A percentile compares a stretch with the other conserved stretches of the same genome.
phyloP scores from a whole-genome alignment of 2,797 vertebrate genomes.

The Rhadinocentrus ornatus region DNA sequence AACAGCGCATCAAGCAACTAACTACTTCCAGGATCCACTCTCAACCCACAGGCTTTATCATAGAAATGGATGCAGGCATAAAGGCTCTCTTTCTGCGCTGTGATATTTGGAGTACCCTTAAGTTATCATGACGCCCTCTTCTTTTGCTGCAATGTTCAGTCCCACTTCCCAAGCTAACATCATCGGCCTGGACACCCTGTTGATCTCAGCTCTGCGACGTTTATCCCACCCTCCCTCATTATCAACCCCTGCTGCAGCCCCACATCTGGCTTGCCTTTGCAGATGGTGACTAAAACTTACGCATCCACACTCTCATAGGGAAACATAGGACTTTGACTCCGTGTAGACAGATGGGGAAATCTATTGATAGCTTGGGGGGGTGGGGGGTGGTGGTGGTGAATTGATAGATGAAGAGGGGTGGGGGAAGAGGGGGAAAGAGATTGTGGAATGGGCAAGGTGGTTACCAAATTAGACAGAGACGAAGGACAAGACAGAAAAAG shows the following conservation, averaged over 20 bases:
- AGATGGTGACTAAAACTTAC: conserved; percentile 62
- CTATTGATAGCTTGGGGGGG: conserved; percentile 44
- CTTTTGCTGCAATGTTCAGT: conserved; percentile 11
- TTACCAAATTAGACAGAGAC: conserved; percentile 77
- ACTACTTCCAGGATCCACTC: neutral
- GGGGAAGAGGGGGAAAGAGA: conserved; percentile 51
- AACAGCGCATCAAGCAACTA: neutral
- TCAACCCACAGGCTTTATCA: conserved; percentile 9
- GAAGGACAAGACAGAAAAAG: conserved; percentile 71
- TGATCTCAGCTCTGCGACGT: conserved; percentile 40
- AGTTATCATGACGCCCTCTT: neutral
- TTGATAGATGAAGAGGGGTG: conserved; percentile 57
- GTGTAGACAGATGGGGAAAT: conserved; percentile 55
- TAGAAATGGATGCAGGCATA: neutral
- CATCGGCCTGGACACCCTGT: conserved; percentile 34
- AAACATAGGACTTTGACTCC: conserved; percentile 42
- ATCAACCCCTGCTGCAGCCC: conserved; percentile 42
- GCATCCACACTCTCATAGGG: conserved; percentile 28
- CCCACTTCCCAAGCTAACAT: conserved; percentile 22
- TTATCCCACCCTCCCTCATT: conserved; percentile 10
- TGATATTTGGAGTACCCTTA: conserved; percentile 18
- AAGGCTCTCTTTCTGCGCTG: neutral
- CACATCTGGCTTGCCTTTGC: conserved; percentile 58
- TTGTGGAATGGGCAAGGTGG: conserved; percentile 53
- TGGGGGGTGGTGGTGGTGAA: no score